Evolutionary conservation across 2,888 invertebrate genomes (phyloP).

Genomic region (Galeruca laticollis): DNA sequence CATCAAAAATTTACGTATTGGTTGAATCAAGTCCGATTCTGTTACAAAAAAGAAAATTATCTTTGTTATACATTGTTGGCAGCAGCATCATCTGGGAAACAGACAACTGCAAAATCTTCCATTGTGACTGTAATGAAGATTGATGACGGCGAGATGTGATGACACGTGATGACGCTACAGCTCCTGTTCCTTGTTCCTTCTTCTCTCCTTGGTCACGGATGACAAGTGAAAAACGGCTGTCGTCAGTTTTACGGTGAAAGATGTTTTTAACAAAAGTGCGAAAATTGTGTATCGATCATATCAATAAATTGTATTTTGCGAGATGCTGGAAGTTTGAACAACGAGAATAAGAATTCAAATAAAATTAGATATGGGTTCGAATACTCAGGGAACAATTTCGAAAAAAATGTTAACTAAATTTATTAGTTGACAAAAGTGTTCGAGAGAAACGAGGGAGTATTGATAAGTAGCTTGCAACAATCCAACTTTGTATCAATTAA

Average conservation of each 20-base stretch:
- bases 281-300: slow-evolving; percentile 2
- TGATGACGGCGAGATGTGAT: slow-evolving; percentile 63
- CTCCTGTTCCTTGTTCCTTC: slow-evolving; percentile 36
- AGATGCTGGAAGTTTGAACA: neutral
- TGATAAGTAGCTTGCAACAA: no score
- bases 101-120: slow-evolving; percentile 58
- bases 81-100: slow-evolving; percentile 60
- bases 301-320: neutral
- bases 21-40: neutral
- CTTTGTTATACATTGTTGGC: slow-evolving; percentile 46
- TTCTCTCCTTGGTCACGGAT: slow-evolving; percentile 25
- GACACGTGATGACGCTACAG: slow-evolving; percentile 52
- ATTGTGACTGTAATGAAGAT: slow-evolving; percentile 65
- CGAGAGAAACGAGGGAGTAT: no score
- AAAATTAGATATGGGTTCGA: no score
- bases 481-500: no score
- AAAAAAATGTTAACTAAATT: no score
- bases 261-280: neutral
- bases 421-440: no score
- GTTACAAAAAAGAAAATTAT: slow-evolving; percentile 49
- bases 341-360: neutral
- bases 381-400: no score
- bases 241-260: neutral
- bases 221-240: slow-evolving; percentile 30
- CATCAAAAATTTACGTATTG: no score